These are phyloP conservation scores for Poliocrania exsul DNA, from an alignment of 2,797 vertebrate species.

Conservation along the genomic window DNA sequence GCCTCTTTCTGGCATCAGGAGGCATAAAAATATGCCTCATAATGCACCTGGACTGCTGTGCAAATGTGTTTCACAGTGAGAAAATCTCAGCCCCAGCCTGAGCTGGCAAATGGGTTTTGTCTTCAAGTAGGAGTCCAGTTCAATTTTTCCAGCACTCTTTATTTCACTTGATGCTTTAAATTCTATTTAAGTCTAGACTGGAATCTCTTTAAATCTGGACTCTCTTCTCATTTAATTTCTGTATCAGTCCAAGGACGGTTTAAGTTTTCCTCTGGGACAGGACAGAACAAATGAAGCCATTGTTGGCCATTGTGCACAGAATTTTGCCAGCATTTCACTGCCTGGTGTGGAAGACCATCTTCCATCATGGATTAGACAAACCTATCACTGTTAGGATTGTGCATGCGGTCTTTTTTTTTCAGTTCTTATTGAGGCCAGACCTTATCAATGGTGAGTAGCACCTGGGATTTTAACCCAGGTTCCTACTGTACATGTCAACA, in stretches of 20 bases:
- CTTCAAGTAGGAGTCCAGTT: not conserved
- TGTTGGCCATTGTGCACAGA: not conserved
- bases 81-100: not conserved
- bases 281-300: not conserved
- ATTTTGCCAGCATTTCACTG: not conserved
- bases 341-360: not conserved
- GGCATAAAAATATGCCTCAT: not conserved
- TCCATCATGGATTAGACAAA: not conserved
- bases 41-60: not conserved
- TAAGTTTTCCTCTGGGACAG: not conserved
- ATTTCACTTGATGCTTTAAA: not conserved
- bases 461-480: not conserved
- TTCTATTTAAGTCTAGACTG: not conserved
- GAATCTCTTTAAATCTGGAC: not conserved
- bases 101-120: not conserved
- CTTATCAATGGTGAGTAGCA: not conserved
- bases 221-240: not conserved
- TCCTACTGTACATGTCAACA: not conserved
- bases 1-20: not conserved
- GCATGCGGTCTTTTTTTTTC: not conserved
- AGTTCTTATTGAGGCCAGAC: not conserved
- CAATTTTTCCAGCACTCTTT: not conserved
- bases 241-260: not conserved
- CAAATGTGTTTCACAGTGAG: not conserved
- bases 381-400: not conserved